A percentile compares a stretch with the other conserved stretches of the same genome.
These are phyloP conservation scores for Lepus timidus DNA, from an alignment of 2,113 vertebrate species.

Conservation along the genomic window DNA sequence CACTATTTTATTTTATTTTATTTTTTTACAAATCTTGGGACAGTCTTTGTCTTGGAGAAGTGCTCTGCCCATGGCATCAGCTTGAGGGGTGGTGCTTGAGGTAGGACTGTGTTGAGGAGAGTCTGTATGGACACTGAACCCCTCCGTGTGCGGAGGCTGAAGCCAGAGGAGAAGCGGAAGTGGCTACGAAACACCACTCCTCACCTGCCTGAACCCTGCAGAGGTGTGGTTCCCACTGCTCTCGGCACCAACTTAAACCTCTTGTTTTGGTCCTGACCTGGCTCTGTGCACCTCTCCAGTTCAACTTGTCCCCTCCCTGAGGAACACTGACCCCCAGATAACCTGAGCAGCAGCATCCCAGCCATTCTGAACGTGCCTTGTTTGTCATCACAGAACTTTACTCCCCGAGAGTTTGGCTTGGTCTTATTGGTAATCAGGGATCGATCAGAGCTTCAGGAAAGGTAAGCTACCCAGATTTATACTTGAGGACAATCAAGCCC, in stretches of 20 bases:
- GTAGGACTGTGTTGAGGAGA: neutral
- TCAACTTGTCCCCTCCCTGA: neutral
- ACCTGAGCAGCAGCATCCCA: neutral
- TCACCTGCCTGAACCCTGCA: neutral
- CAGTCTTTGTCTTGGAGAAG: neutral
- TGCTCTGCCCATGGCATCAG: rapidly evolving
- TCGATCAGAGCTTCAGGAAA: neutral
- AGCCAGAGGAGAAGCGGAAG: neutral
- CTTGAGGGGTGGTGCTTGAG: neutral
- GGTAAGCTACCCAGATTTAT: neutral
- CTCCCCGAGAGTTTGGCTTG: neutral
- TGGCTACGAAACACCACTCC: neutral
- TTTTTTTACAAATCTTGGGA: neutral
- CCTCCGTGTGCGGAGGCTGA: neutral
- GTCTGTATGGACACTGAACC: neutral
- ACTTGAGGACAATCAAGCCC: neutral
- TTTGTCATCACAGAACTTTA: neutral
- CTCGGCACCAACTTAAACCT: neutral
- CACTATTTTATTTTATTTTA: too few species aligned
- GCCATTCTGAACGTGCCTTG: neutral
- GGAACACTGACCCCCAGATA: neutral
- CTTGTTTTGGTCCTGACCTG: neutral
- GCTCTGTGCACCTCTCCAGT: neutral
- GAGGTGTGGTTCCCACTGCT: neutral
- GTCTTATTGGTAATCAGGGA: neutral